phyloP scores from a whole-genome alignment of 2,113 vertebrate genomes.

The Ornithorhynchus anatinus region DNA sequence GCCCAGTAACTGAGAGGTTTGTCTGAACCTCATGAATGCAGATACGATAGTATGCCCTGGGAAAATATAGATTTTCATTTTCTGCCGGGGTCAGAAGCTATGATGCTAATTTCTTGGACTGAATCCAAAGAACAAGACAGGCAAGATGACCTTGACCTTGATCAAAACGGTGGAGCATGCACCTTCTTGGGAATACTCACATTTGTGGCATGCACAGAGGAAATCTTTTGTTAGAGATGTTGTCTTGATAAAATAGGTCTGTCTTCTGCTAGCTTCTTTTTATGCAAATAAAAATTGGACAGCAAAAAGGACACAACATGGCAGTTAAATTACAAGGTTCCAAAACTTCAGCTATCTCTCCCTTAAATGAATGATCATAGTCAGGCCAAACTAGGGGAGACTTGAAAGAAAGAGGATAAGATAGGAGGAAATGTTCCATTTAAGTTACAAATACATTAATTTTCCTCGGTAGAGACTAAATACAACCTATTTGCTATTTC shows the following conservation, averaged over 20 bases:
- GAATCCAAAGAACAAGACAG: constrained; percentile 9
- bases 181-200: constrained; percentile 7
- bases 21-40: too few relatives aligned
- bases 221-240: constrained; percentile 21
- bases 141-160: constrained; percentile 52
- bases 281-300: constrained; percentile 27
- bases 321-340: neutral
- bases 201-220: neutral
- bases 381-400: too few relatives aligned
- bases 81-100: constrained; percentile 22
- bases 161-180: constrained; percentile 30
- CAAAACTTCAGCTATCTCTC: neutral
- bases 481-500: too few relatives aligned
- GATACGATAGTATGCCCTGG: neutral
- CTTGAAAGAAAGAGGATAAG: too few relatives aligned
- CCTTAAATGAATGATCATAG: neutral
- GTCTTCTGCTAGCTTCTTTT: neutral
- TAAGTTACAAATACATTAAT: too few relatives aligned
- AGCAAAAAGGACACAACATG: neutral
- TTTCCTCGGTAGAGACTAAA: too few relatives aligned
- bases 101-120: constrained; percentile 41
- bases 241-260: constrained; percentile 32
- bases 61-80: constrained; percentile 28
- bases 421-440: too few relatives aligned
- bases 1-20: too few relatives aligned